Evolutionary conservation across 35 echinoderm and acorn worm species (phyloP).

Genomic region (Nesometra sesokonis): DNA sequence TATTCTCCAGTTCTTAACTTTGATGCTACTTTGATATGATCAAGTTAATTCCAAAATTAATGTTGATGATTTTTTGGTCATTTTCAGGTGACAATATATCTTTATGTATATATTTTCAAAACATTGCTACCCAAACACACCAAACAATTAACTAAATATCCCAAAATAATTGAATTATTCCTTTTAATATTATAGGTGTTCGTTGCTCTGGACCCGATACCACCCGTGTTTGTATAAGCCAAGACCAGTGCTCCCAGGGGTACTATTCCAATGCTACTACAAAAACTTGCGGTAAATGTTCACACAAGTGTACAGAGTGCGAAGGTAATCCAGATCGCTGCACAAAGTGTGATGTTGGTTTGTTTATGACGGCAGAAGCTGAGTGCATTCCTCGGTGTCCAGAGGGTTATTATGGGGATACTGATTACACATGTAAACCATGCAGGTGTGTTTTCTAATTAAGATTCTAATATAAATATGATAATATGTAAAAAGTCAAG

Average conservation of each 20-base stretch:
- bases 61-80: no score
- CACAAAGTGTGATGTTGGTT: slow-evolving; percentile 21
- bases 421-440: slow-evolving; percentile 9
- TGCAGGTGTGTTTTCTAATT: slow-evolving; percentile 44
- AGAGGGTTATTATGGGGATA: slow-evolving; percentile 46
- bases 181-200: slow-evolving; percentile 41
- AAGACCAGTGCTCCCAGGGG: slow-evolving; percentile 20
- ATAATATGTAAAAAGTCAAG: no score
- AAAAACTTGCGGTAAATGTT: slow-evolving; percentile 50
- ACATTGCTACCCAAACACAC: no score
- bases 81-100: no score
- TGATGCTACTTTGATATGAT: no score
- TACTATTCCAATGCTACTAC: slow-evolving; percentile 18
- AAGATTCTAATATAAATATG: no score
- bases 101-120: no score
- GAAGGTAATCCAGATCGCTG: slow-evolving; percentile 20
- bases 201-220: slow-evolving; percentile 57
- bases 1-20: no score
- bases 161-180: no score
- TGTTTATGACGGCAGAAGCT: slow-evolving; percentile 11
- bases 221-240: slow-evolving; percentile 47
- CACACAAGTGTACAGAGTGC: slow-evolving; percentile 38
- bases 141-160: no score
- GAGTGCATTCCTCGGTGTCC: slow-evolving; percentile 36
- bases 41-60: no score